Conservation (phyloP, 1,140 invertebrate species). For the Drosophila gunungcola region DNA sequence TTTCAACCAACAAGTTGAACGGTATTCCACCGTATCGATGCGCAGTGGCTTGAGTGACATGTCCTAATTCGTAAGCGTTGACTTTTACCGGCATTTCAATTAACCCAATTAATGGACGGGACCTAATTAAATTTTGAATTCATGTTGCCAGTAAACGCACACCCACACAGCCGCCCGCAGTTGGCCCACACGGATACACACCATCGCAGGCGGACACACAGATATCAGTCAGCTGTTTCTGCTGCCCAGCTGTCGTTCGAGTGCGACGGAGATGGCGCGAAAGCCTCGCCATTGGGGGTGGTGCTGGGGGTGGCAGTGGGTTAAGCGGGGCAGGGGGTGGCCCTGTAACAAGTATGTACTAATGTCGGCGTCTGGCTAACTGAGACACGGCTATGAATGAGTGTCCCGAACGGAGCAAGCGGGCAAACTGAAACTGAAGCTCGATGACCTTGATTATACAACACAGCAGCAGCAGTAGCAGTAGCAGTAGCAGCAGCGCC, state of each 20-base stretch:
- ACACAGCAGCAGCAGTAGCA: constrained; percentile 44
- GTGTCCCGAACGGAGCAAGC: constrained; percentile 19
- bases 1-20: constrained; percentile 52
- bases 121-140: constrained; percentile 85
- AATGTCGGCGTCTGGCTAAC: constrained; percentile 80
- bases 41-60: constrained; percentile 72
- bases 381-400: constrained; percentile 74
- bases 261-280: constrained; percentile 66
- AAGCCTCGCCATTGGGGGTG: constrained; percentile 45
- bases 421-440: constrained; percentile 58
- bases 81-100: constrained; percentile 84
- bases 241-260: constrained; percentile 62
- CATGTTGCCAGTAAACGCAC: constrained; percentile 54
- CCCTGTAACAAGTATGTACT: constrained; percentile 64
- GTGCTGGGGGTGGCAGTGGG: not conserved
- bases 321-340: constrained; percentile 4
- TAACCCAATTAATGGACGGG: constrained; percentile 85
- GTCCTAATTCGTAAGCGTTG: constrained; percentile 79
- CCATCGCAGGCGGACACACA: constrained; percentile 12
- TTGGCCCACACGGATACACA: constrained; percentile 12
- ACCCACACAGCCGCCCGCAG: constrained; percentile 1
- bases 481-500: constrained; percentile 13
- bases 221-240: constrained; percentile 75
- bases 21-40: constrained; percentile 30
- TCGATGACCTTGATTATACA: constrained; percentile 80